A percentile compares a stretch with the other conserved stretches of the same genome.
Evolutionary conservation across 2,888 invertebrate species (phyloP).

Genomic region (Dynastes maya): DNA sequence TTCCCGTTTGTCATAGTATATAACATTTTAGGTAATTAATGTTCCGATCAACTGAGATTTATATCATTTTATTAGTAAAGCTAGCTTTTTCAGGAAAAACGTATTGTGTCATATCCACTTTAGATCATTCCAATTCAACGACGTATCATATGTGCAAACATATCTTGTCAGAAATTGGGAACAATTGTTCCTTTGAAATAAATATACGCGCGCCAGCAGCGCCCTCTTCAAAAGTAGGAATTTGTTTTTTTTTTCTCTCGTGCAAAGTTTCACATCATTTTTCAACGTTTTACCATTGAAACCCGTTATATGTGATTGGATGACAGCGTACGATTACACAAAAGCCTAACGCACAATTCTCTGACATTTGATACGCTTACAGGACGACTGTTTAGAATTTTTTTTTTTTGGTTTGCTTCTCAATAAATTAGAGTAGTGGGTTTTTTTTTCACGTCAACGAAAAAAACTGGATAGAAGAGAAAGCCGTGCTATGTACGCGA

Average conservation of each 20-base stretch:
- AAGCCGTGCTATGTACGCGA: not conserved
- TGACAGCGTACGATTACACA: conserved; percentile 9
- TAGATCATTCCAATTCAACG: too few species aligned
- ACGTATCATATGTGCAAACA: too few species aligned
- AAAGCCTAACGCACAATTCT: not conserved
- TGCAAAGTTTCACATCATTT: conserved; percentile 2
- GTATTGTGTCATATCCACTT: too few species aligned
- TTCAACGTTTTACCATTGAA: not conserved
- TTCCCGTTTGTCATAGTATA: too few species aligned
- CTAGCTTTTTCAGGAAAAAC: too few species aligned
- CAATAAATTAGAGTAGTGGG: conserved; percentile 16
- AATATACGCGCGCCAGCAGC: not conserved
- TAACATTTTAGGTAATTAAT: too few species aligned
- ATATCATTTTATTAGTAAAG: too few species aligned
- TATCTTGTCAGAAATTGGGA: too few species aligned
- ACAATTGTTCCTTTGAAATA: not conserved
- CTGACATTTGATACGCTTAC: conserved; percentile 32
- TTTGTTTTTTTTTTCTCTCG: not conserved
- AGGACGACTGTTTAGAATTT: conserved; percentile 7
- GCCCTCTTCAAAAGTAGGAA: not conserved
- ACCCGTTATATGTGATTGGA: not conserved
- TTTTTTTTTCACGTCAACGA: conserved; percentile 6
- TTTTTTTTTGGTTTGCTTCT: conserved; percentile 17
- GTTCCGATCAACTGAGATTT: too few species aligned
- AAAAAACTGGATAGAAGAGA: not conserved